phyloP scores from a whole-genome alignment of 2,888 invertebrate species.

The Synergus umbraculus region DNA sequence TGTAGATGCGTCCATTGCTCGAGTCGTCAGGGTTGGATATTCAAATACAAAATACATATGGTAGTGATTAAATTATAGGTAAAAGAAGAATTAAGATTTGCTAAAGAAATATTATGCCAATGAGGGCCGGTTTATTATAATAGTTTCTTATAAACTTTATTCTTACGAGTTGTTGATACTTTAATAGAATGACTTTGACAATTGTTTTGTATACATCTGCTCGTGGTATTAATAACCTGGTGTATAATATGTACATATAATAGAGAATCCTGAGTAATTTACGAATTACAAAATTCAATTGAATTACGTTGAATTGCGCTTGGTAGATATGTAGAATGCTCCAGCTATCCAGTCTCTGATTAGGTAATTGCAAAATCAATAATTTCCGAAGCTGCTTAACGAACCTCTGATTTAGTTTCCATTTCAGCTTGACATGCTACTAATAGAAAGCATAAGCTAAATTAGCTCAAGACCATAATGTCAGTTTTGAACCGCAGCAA shows the following conservation, averaged over 20 bases:
- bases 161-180: no score
- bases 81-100: no score
- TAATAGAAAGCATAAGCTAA: neutral
- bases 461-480: neutral
- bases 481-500: neutral
- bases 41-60: no score
- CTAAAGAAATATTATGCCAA: no score
- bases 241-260: neutral
- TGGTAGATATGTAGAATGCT: neutral
- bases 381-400: constrained; percentile 1
- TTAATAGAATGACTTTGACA: neutral
- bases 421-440: neutral
- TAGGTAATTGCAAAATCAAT: neutral
- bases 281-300: neutral
- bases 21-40: no score
- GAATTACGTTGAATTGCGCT: neutral
- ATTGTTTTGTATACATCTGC: neutral
- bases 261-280: neutral
- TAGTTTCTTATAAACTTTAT: no score
- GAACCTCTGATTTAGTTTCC: constrained; percentile 2
- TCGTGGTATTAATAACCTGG: neutral
- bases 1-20: no score
- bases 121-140: no score
- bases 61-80: no score
- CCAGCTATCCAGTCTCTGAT: neutral